A percentile compares a stretch with the other conserved stretches of the same genome.
These are phyloP conservation scores for Montipora capitata DNA, from an alignment of 92 coral and sea anemone genomes.

Conservation along the genomic window DNA sequence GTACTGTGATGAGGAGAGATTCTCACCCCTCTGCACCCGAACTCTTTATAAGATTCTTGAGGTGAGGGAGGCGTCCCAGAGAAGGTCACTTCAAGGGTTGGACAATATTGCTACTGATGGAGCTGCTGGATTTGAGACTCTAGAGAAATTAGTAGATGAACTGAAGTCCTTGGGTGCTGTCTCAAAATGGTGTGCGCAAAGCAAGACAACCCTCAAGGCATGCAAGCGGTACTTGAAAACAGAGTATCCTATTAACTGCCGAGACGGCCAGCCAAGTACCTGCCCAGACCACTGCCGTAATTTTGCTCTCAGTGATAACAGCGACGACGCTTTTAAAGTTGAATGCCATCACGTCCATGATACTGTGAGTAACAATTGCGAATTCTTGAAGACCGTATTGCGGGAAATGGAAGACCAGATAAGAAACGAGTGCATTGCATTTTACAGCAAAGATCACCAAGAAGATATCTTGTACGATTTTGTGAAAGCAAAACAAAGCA, in stretches of 20 bases:
- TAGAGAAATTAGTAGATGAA: slow-evolving; percentile 56
- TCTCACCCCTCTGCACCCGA: slow-evolving; percentile 59
- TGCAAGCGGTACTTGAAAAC: slow-evolving; percentile 62
- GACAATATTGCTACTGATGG: slow-evolving; percentile 86
- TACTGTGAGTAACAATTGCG: slow-evolving; percentile 52
- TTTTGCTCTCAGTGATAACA: slow-evolving; percentile 67
- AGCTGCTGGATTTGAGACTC: slow-evolving; percentile 68
- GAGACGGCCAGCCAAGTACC: slow-evolving; percentile 36
- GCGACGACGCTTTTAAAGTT: slow-evolving; percentile 36
- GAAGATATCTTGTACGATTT: slow-evolving; percentile 63
- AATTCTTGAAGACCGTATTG: slow-evolving; percentile 42
- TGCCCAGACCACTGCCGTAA: slow-evolving; percentile 69
- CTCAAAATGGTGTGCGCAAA: slow-evolving; percentile 29
- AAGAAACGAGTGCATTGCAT: neutral
- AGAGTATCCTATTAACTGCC: slow-evolving; percentile 53
- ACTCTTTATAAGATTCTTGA: slow-evolving; percentile 63
- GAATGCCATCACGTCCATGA: slow-evolving; percentile 56
- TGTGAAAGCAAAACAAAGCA: slow-evolving; percentile 61
- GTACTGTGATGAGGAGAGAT: slow-evolving; percentile 67
- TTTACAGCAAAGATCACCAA: slow-evolving; percentile 70
- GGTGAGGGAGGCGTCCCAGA: slow-evolving; percentile 77
- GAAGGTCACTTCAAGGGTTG: slow-evolving; percentile 71
- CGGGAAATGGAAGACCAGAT: slow-evolving; percentile 50
- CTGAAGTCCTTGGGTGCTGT: slow-evolving; percentile 30
- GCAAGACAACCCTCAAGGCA: slow-evolving; percentile 28